Base-by-base conservation (phyloP, 2,113 vertebrate species). In the Eolophus roseicapilla region DNA sequence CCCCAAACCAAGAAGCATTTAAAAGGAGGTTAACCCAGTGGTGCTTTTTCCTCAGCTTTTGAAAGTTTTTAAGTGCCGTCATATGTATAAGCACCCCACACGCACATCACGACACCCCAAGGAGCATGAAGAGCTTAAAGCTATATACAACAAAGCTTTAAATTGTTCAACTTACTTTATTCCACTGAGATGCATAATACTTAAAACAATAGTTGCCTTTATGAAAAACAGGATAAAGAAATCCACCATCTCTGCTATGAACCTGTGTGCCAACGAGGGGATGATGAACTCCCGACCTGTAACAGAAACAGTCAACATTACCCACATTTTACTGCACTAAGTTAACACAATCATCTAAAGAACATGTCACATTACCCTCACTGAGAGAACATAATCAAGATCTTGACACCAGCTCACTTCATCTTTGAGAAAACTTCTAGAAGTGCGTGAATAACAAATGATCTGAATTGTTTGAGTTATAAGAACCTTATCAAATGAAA, bases 201-300 rank as follows among this genome's bases (percentile, higher is more conserved):
- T 99, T 97, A 99, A 97, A 85, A 99, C 98, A 82, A 99, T 98
- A 75, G 98, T 98, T 94, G 99, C 99, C 96, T 99, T 99, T 94
- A 99, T 98, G 91, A 99, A 99, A 95, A 99, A 99, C 39, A 99
- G 98, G 95, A 99, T 99, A 93, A 99, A 98, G 96, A 99, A 99
- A 95, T 99, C 99, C 97, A 99, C 99, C 88, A 98, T 99, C 97
- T 99, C 99, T 29, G 99, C 99, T 83, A 99, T 97, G 97, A 99
- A 99, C 88, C 99, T 98, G 96, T 99, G 99, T 33, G 99, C 98
- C 96, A 99, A 98, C 12, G 99, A 99, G 67, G 99, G 99, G 96
- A 99, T 99, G 69, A 98, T 94, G 97, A 98, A 99, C 92, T 99
- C 99, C 92, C 98, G 98, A 90, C 99, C 99, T 99, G 95, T 13